phyloP scores from a whole-genome alignment of 2,797 vertebrate species.

The Coendou prehensilis region DNA sequence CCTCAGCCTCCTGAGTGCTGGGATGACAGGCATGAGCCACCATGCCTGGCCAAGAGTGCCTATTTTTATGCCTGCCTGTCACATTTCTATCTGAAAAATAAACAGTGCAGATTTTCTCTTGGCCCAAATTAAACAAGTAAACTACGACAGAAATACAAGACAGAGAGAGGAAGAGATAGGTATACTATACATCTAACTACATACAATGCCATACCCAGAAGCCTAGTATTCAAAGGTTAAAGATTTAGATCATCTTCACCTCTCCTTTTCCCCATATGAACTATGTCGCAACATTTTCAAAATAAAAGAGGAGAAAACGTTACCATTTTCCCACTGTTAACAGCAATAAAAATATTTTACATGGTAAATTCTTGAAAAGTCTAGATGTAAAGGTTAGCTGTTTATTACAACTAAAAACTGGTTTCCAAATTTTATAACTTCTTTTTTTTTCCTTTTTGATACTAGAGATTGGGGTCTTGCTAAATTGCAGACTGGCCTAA shows the following conservation, averaged over 20 bases:
- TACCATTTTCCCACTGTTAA: neutral
- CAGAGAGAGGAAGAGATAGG: neutral
- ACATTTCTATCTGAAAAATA: conserved; percentile 30
- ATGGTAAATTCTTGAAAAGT: neutral
- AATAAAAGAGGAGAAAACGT: neutral
- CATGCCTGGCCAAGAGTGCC: neutral
- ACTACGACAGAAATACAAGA: neutral
- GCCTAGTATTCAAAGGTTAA: neutral
- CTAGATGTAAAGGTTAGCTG: conserved; percentile 29
- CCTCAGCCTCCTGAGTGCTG: neutral
- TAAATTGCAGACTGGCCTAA: neutral
- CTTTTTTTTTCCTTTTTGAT: neutral
- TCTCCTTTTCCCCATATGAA: neutral
- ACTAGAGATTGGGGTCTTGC: neutral
- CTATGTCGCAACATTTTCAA: neutral
- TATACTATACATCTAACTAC: neutral
- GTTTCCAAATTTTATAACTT: conserved; percentile 36
- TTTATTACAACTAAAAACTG: conserved; percentile 38
- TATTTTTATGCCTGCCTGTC: neutral
- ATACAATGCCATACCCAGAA: neutral
- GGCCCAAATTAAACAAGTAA: neutral
- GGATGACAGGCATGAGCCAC: neutral
- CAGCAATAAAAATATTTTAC: conserved; percentile 9
- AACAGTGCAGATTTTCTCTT: neutral
- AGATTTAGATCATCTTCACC: neutral